phyloP scores from a whole-genome alignment of 1,140 invertebrate species.

The Oryzaephilus surinamensis region DNA sequence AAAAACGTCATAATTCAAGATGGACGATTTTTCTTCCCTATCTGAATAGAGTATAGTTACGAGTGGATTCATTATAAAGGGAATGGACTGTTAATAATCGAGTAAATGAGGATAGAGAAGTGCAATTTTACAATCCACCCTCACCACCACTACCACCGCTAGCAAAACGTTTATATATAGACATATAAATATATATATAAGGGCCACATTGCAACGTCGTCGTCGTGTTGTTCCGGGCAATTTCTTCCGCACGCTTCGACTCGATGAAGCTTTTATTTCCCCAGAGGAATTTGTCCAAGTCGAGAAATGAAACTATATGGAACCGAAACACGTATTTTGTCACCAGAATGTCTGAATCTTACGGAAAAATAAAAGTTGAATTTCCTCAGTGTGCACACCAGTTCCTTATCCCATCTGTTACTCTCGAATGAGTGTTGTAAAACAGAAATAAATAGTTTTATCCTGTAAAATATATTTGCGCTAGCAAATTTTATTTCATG shows the following conservation, averaged over 20 bases:
- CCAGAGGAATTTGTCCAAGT: conserved; percentile 29
- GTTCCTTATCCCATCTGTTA: no score
- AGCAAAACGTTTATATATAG: no score
- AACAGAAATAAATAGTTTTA: no score
- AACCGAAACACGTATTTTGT: conserved; percentile 30
- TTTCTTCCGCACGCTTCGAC: conserved; percentile 24
- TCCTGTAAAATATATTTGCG: no score
- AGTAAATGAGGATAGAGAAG: conserved; percentile 19
- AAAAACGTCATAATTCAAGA: no score
- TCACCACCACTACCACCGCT: not conserved
- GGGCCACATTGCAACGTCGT: conserved; percentile 23
- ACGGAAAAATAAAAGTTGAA: no score
- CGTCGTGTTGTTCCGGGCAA: conserved; percentile 28
- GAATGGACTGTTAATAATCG: conserved; percentile 31
- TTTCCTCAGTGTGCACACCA: no score
- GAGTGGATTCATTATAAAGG: no score
- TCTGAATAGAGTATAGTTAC: no score
- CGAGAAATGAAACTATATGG: conserved; percentile 26
- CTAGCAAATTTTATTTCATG: no score
- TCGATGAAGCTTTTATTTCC: conserved; percentile 33
- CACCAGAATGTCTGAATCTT: conserved; percentile 27
- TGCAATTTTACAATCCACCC: conserved; percentile 8
- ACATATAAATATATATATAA: conserved; percentile 25
- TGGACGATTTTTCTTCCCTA: no score
- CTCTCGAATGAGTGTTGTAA: no score